Base-by-base conservation (phyloP, 2,888 invertebrate genomes). In the Amphipyra tragopoginis region DNA sequence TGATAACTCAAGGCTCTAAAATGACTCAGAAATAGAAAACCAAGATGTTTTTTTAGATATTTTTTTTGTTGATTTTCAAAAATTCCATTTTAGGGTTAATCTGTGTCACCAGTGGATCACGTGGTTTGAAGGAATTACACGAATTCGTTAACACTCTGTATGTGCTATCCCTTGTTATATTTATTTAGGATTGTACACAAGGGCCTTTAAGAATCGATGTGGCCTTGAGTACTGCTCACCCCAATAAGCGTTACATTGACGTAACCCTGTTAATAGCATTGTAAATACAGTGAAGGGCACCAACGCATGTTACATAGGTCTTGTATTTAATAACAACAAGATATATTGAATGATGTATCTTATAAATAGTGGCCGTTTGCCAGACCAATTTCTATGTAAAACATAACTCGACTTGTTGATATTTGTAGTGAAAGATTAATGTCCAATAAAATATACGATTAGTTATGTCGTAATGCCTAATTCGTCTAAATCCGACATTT, bases 281-380 rank as follows among this genome's bases (percentile, higher is more conserved):
- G 33, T 34, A 57, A 40, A 43, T 29, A 13, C 9, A 13, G 9
- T 26, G 15, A 59, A 60, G 59, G 42, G 8, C 47, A 21, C 21
- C 21, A 33, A 6, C 5, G 29, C 5, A 29, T 29, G 6, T 7
- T 7, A 29, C 29, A 7, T 29, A 21, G 29, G 7, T 7, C 29
- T 29, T 5, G 29, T 29, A 7, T 29, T 29, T 29, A 29, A 7
- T 11, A 36, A 13, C 13, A 38, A 15, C 43, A 49, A n/a, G 9
- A 0, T 29, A 59, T 43, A 49, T 13, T 38, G 21, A 39, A 59
- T 61, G 5, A 49, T 44, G 21, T 39, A 38, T 13, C n/a, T 44
- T n/a, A 14, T 61, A 36, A 39, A 49, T 10, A 61, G n/a, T 49
- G 60, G 60, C 60, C 8, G 33, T 11, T 0, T 38, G 60, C 60